These are phyloP conservation scores for Falcaria lacertinaria DNA, from an alignment of 2,888 invertebrate species.

Conservation along the genomic window DNA sequence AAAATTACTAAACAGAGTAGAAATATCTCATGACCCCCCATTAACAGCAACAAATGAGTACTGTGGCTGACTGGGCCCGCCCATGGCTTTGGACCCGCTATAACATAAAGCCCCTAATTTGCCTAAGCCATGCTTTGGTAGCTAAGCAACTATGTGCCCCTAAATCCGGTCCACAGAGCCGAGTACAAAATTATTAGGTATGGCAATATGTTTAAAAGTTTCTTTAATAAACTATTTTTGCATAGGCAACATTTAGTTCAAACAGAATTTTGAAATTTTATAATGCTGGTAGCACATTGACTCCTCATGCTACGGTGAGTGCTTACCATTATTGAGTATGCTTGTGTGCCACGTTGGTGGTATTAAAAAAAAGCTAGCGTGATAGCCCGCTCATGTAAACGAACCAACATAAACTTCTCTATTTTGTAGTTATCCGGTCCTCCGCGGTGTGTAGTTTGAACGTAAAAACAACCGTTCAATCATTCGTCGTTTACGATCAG, in stretches of 20 bases:
- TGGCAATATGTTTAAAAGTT: too few species aligned
- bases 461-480: background rate
- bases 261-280: too few species aligned
- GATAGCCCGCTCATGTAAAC: too few species aligned
- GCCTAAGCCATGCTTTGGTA: slow-evolving; percentile 1
- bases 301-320: too few species aligned
- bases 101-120: background rate
- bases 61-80: background rate
- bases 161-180: background rate
- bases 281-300: too few species aligned
- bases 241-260: too few species aligned
- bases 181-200: too few species aligned
- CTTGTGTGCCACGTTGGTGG: too few species aligned
- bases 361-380: too few species aligned
- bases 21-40: background rate
- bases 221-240: too few species aligned
- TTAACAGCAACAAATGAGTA: background rate
- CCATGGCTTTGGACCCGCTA: background rate
- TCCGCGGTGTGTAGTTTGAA: background rate
- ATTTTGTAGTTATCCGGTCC: background rate
- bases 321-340: too few species aligned
- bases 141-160: background rate
- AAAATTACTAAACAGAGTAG: too few species aligned
- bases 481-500: background rate
- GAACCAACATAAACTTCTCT: background rate